Evolutionary conservation across 2,113 vertebrate genomes (phyloP).

Genomic region (Columba janthina): DNA sequence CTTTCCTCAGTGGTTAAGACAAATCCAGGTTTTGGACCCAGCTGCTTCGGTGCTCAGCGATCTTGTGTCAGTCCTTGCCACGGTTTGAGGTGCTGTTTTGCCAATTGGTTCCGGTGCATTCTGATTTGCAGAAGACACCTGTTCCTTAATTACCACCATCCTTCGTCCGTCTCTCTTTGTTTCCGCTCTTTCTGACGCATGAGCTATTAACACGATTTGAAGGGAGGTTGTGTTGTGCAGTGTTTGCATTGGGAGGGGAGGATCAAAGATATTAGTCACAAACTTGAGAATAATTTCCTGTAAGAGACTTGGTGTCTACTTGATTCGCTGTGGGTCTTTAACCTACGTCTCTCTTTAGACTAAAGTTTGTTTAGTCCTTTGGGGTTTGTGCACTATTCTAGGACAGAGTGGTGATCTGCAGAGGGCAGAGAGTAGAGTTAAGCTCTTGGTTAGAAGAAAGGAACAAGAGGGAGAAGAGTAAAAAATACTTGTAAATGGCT

Average conservation of each 20-base stretch:
- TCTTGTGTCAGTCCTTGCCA: not conserved
- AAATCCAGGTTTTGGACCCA: not conserved
- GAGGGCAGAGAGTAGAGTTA: not conserved
- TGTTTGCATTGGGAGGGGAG: not conserved
- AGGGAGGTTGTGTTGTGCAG: not conserved
- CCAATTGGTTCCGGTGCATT: slow-evolving; percentile 10
- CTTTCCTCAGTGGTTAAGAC: not conserved
- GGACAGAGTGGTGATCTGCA: not conserved
- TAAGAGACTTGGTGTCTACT: not conserved
- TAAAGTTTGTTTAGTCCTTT: not conserved
- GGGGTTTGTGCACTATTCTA: not conserved
- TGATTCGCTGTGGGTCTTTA: not conserved
- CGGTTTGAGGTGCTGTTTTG: not conserved
- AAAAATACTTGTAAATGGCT: not conserved
- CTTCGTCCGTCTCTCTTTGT: not conserved
- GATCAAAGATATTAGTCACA: not conserved
- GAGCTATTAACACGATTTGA: not conserved
- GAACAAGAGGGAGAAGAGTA: not conserved
- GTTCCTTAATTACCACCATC: slow-evolving; percentile 62
- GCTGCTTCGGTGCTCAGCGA: not conserved
- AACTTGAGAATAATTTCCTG: not conserved
- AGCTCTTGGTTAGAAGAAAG: not conserved
- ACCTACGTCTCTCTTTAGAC: not conserved
- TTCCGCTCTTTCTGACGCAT: not conserved
- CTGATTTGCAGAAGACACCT: slow-evolving; percentile 70